These are phyloP conservation scores for Julus scandinavius DNA, from an alignment of 2,888 invertebrate genomes.

Conservation along the genomic window DNA sequence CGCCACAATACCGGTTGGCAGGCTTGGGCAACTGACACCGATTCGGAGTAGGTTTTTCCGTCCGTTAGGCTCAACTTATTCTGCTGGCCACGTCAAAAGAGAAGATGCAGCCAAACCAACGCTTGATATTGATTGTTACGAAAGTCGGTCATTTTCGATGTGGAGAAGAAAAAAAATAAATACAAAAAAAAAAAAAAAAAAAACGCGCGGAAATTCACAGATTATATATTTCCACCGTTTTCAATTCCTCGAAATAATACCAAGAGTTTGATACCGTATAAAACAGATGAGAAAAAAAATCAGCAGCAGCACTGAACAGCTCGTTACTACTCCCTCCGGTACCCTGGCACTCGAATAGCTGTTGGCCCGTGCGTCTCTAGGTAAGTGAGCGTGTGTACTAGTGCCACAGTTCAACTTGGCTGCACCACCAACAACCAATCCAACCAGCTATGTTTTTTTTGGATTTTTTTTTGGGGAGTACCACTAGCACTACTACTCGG, in stretches of 20 bases:
- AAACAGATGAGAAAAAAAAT: not conserved
- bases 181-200: not conserved
- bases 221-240: too few relatives aligned
- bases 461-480: not conserved
- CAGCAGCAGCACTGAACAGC: not conserved
- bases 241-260: not conserved
- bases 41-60: conserved; percentile 1
- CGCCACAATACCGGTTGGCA: conserved; percentile 40
- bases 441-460: conserved; percentile 28
- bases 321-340: not conserved
- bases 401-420: conserved; percentile 49
- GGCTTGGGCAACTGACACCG: conserved; percentile 36
- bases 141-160: not conserved
- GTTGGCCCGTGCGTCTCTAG: not conserved
- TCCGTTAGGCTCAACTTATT: conserved; percentile 15
- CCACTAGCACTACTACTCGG: conserved; percentile 34
- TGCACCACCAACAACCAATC: conserved; percentile 20
- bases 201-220: not conserved
- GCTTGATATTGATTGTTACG: not conserved
- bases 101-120: not conserved
- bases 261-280: not conserved
- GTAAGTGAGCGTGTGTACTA: conserved; percentile 8
- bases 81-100: conserved; percentile 4
- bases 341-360: not conserved
- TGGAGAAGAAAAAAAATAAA: not conserved